phyloP scores from a whole-genome alignment of 2,888 invertebrate genomes.

The Megastigmus dorsalis region DNA sequence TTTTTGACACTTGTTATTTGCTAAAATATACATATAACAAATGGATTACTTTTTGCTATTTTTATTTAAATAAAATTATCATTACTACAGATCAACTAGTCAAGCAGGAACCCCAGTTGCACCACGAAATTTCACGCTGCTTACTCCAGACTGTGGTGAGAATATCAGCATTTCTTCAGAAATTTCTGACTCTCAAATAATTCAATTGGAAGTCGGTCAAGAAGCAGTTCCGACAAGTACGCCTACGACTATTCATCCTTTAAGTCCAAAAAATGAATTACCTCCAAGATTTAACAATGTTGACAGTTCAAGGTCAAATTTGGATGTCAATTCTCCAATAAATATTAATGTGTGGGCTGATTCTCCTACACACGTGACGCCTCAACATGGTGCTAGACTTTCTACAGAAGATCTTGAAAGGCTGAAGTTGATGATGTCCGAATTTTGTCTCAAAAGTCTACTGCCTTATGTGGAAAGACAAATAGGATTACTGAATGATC shows the following conservation, averaged over 20 bases:
- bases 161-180: slow-evolving; percentile 67
- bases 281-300: slow-evolving; percentile 56
- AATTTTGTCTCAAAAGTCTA: slow-evolving; percentile 89
- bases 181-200: slow-evolving; percentile 62
- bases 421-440: slow-evolving; percentile 88
- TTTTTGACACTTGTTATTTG: neutral
- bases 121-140: slow-evolving; percentile 63
- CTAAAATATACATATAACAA: slow-evolving; percentile 14
- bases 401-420: slow-evolving; percentile 90
- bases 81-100: slow-evolving; percentile 63
- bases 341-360: slow-evolving; percentile 78
- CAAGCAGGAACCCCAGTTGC: slow-evolving; percentile 70
- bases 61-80: slow-evolving; percentile 12
- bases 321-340: slow-evolving; percentile 64
- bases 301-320: slow-evolving; percentile 52
- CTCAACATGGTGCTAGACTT: slow-evolving; percentile 85
- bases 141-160: slow-evolving; percentile 67
- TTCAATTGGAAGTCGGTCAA: slow-evolving; percentile 75
- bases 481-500: slow-evolving; percentile 86
- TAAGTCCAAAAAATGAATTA: slow-evolving; percentile 82
- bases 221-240: slow-evolving; percentile 74
- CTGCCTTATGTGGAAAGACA: slow-evolving; percentile 94
- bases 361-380: slow-evolving; percentile 76
- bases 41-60: slow-evolving; percentile 59
- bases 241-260: slow-evolving; percentile 79